These are phyloP conservation scores for Drosophila anceps DNA, from an alignment of 2,888 invertebrate species.

Conservation along the genomic window DNA sequence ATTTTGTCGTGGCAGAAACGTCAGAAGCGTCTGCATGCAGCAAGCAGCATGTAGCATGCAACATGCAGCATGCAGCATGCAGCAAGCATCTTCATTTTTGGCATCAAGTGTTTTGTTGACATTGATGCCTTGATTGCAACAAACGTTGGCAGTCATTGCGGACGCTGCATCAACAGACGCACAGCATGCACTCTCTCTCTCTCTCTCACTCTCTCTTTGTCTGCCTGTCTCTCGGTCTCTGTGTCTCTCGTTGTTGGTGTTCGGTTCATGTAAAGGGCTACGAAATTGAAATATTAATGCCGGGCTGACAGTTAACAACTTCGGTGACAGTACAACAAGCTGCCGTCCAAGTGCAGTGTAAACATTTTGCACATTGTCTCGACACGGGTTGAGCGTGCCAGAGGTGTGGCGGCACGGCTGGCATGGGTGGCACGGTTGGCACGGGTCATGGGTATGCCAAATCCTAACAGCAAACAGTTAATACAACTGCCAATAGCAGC, in stretches of 20 bases:
- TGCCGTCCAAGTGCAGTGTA: conserved; percentile 61
- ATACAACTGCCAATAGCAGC: conserved; percentile 26
- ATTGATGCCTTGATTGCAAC: conserved; percentile 53
- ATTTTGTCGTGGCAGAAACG: conserved; percentile 25
- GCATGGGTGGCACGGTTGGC: neutral
- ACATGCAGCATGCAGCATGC: conserved; percentile 15
- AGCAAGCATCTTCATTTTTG: conserved; percentile 28
- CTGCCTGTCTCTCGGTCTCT: neutral
- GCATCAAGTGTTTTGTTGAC: conserved; percentile 53
- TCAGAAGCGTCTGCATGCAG: conserved; percentile 10
- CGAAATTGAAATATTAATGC: conserved; percentile 62
- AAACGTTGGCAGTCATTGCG: conserved; percentile 22
- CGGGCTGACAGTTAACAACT: conserved; percentile 41
- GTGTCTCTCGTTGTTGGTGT: neutral
- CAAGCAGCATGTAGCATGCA: conserved; percentile 9
- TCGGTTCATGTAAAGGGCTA: conserved; percentile 20
- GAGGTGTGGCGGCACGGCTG: conserved; percentile 4
- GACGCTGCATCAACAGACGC: conserved; percentile 3
- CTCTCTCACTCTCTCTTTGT: neutral
- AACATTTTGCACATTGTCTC: conserved; percentile 66
- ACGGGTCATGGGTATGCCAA: conserved; percentile 4
- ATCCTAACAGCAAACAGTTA: conserved; percentile 25
- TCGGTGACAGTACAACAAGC: conserved; percentile 34
- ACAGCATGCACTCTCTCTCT: neutral
- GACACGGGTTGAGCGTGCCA: conserved; percentile 10